phyloP scores from a whole-genome alignment of 30 jellyfish, hydroid and myxozoan genomes.

The Hydractinia echinata region DNA sequence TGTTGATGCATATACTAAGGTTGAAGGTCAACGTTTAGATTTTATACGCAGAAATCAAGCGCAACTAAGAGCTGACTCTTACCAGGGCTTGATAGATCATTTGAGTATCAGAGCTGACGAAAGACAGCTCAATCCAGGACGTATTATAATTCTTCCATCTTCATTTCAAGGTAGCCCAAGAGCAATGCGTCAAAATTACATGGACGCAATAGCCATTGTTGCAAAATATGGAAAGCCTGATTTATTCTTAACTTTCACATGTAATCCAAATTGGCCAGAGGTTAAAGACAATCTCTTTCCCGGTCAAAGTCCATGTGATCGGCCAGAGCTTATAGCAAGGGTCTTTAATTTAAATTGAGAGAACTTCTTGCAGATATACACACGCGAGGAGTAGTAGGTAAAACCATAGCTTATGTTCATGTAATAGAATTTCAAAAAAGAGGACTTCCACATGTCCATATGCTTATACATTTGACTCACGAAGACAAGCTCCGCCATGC shows the following conservation, averaged over 20 bases:
- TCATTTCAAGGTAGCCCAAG: constrained; percentile 31
- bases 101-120: not conserved
- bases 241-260: no score
- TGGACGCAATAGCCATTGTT: constrained; percentile 49
- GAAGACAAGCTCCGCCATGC: constrained; percentile 59
- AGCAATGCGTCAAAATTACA: constrained; percentile 32
- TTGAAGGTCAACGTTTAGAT: no score
- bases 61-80: not conserved
- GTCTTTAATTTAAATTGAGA: constrained; percentile 23
- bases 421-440: constrained; percentile 55
- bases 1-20: no score
- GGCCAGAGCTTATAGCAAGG: constrained; percentile 44
- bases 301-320: constrained; percentile 36
- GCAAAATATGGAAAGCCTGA: constrained; percentile 18
- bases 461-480: constrained; percentile 44
- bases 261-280: no score
- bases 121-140: no score
- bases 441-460: constrained; percentile 69
- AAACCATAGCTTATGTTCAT: constrained; percentile 31
- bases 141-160: constrained; percentile 10
- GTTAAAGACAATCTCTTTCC: constrained; percentile 1
- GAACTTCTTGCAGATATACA: constrained; percentile 19
- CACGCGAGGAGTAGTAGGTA: constrained; percentile 38
- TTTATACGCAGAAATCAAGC: no score
- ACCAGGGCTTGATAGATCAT: constrained; percentile 23